Conservation (phyloP, 2,888 invertebrate genomes). For the Metallyticus violacea region DNA sequence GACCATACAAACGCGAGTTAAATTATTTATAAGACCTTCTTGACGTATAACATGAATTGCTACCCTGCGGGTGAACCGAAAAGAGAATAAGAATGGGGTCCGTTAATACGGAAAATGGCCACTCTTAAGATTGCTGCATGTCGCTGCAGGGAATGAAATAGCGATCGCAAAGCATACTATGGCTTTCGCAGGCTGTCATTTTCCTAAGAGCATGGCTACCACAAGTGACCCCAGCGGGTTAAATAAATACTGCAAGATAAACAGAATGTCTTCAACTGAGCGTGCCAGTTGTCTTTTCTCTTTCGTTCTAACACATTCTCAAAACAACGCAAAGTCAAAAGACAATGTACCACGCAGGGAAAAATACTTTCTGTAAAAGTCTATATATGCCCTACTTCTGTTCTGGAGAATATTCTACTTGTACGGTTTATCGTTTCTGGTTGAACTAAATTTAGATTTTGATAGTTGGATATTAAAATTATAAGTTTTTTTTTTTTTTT, state of each 20-base stretch:
- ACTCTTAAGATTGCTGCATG: not conserved
- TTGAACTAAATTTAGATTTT: too few species aligned
- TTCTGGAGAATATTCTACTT: too few species aligned
- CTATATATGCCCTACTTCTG: too few species aligned
- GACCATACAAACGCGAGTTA: too few species aligned
- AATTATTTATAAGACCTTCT: not conserved
- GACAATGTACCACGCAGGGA: too few species aligned
- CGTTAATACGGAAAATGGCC: not conserved
- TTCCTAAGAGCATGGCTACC: not conserved
- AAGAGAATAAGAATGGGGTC: not conserved
- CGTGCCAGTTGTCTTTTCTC: not conserved
- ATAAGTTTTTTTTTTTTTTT: too few species aligned
- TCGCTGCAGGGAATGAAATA: not conserved
- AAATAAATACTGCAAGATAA: not conserved
- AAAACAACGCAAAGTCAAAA: too few species aligned
- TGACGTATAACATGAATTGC: not conserved
- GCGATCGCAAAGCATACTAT: not conserved
- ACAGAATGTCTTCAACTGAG: not conserved
- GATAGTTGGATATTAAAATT: too few species aligned
- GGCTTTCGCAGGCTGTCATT: not conserved
- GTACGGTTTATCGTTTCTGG: too few species aligned
- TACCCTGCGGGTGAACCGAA: not conserved
- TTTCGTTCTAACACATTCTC: not conserved
- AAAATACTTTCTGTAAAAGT: too few species aligned
- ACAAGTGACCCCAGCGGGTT: not conserved